Evolutionary conservation across 2,113 vertebrate genomes (phyloP).

Genomic region (Holacanthus passer): DNA sequence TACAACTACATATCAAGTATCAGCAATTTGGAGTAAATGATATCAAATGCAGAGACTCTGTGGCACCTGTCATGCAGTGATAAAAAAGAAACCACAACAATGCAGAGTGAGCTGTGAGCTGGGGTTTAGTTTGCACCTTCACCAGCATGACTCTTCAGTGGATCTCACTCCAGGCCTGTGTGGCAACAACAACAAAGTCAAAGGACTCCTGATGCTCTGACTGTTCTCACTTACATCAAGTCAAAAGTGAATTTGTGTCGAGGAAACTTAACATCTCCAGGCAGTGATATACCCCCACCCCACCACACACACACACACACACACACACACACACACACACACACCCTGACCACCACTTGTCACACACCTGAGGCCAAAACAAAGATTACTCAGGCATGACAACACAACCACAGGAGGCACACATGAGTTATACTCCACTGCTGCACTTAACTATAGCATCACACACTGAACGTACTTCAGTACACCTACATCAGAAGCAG

Average conservation of each 20-base stretch:
- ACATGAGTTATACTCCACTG: not conserved
- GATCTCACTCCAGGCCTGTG: constrained; percentile 23
- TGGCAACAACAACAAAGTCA: constrained; percentile 9
- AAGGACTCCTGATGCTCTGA: constrained; percentile 13
- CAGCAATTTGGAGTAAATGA: not conserved
- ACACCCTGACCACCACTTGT: constrained; percentile 46
- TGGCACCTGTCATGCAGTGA: constrained; percentile 17
- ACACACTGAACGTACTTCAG: not conserved
- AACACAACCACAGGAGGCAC: constrained; percentile 6
- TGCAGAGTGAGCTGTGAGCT: constrained; percentile 36
- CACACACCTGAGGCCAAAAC: constrained; percentile 65
- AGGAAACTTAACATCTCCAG: constrained; percentile 34
- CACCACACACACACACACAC: too few relatives aligned
- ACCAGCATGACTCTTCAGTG: constrained; percentile 12
- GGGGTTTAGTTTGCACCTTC: constrained; percentile 44
- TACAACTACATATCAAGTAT: constrained; percentile 25
- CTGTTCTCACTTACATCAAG: not conserved
- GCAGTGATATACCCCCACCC: too few relatives aligned
- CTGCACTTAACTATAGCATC: not conserved
- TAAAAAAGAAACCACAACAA: constrained; percentile 1
- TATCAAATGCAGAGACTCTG: not conserved
- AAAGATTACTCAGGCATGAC: constrained; percentile 53
- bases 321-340: too few relatives aligned
- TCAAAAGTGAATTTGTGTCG: constrained; percentile 15
- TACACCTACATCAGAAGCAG: not conserved